A percentile compares a stretch with the other conserved stretches of the same genome.
Evolutionary conservation across 2,888 invertebrate species (phyloP).

Genomic region (Smittia sp.): DNA sequence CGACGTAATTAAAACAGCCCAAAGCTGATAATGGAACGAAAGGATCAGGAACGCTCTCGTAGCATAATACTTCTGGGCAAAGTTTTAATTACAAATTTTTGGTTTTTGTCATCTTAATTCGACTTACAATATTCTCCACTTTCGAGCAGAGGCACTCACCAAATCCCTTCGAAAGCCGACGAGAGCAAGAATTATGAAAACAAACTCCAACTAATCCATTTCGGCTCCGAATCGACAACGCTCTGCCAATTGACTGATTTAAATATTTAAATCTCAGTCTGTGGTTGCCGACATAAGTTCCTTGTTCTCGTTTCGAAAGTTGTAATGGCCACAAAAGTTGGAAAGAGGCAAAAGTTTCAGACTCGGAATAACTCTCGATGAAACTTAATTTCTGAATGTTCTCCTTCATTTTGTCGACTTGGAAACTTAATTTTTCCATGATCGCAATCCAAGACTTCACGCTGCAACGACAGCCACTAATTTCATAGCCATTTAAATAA

Average conservation of each 20-base stretch:
- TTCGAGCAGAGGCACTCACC: too few relatives aligned
- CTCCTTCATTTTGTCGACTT: too few relatives aligned
- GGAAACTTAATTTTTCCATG: neutral
- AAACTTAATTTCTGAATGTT: too few relatives aligned
- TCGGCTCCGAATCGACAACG: neutral
- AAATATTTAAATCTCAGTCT: conserved; percentile 10
- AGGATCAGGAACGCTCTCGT: conserved; percentile 13
- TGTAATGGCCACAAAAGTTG: too few relatives aligned
- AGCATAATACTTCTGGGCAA: neutral
- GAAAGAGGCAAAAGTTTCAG: too few relatives aligned
- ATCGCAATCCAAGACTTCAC: too few relatives aligned
- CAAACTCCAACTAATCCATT: neutral
- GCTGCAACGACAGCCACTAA: neutral
- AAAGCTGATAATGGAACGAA: conserved; percentile 23
- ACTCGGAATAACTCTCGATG: too few relatives aligned
- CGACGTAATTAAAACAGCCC: conserved; percentile 36
- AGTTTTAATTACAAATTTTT: conserved; percentile 24
- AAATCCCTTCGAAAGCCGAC: too few relatives aligned
- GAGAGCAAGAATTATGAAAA: neutral
- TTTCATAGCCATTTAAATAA: neutral
- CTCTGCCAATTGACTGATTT: conserved; percentile 19
- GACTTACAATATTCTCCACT: neutral
- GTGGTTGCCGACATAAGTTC: neutral
- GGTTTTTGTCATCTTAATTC: conserved; percentile 21
- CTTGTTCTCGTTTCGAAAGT: too few relatives aligned